Evolutionary conservation across 2,888 invertebrate species (phyloP).

Genomic region (Harpagoxenus sublaevis): DNA sequence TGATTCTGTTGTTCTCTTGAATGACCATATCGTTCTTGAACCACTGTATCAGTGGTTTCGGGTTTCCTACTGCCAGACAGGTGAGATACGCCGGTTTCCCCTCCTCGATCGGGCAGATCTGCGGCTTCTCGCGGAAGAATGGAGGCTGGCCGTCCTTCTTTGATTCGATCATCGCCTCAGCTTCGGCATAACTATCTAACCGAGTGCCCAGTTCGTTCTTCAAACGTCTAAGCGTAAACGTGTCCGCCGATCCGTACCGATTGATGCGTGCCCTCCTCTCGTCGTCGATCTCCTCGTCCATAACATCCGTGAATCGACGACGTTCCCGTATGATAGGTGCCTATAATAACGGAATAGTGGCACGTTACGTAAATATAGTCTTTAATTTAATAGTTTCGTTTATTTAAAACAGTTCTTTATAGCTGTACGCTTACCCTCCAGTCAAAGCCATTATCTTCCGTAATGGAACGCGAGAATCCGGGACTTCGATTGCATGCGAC

Average conservation of each 20-base stretch:
- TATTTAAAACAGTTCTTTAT: neutral
- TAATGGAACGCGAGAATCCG: slow-evolving; percentile 89
- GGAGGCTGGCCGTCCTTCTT: slow-evolving; percentile 93
- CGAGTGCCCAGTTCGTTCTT: slow-evolving; percentile 95
- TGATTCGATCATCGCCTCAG: slow-evolving; percentile 93
- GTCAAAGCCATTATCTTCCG: slow-evolving; percentile 91
- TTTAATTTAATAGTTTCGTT: neutral
- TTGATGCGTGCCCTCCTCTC: slow-evolving; percentile 94
- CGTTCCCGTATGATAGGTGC: slow-evolving; percentile 95
- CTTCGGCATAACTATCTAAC: slow-evolving; percentile 95
- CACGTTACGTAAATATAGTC: neutral
- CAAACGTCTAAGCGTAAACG: slow-evolving; percentile 91
- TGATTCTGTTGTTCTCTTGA: slow-evolving; percentile 92
- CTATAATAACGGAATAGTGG: slow-evolving; percentile 87
- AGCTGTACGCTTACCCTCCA: slow-evolving; percentile 89
- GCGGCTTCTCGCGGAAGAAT: slow-evolving; percentile 97
- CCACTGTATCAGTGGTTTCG: slow-evolving; percentile 95
- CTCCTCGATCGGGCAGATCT: slow-evolving; percentile 93
- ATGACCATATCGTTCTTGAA: slow-evolving; percentile 95
- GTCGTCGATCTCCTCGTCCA: slow-evolving; percentile 98
- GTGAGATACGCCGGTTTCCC: slow-evolving; percentile 92
- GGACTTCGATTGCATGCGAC: slow-evolving; percentile 94
- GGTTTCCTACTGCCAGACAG: slow-evolving; percentile 95
- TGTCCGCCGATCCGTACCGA: slow-evolving; percentile 91
- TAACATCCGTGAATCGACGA: slow-evolving; percentile 96